Evolutionary conservation across 2,113 vertebrate genomes (phyloP), one percentile per base, ranked within the genome.

Genomic region (Scomber colias): DNA sequence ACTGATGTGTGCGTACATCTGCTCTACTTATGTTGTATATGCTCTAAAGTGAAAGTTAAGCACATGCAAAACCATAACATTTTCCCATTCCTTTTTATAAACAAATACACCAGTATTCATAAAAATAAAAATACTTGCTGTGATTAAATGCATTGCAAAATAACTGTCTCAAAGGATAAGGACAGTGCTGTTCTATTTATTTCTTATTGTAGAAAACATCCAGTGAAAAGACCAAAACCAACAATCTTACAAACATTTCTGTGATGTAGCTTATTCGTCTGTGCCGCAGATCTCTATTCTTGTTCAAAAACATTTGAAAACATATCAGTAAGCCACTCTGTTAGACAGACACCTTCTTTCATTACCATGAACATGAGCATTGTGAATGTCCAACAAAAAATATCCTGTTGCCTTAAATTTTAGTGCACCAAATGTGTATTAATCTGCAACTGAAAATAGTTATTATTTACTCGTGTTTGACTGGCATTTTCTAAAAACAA

Each of bases 61-160:
- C n/a, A n/a, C 13, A 30, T 53, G 53, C 17, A 46, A 63, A 69
- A 69, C 14, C 35, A 40, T 40, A 40, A 40, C 7, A 40, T 9
- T 40, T 7, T 40, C 35, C 35, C 2, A 40, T 40, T 40, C 35
- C 55, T 63, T 8, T 70, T 60, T 19, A 61, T 31, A 62, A 30
- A 62, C 50, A 68, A 44, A 55, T 31, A 54, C 19, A 45, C 16
- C n/a, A 61, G 11, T 62, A 64, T 45, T 17, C 45, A 74, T 17
- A 40, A 49, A 48, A 57, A 62, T 31, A 19, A 55, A 79, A 17
- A n/a, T 12, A 21, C 8, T 13, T 7, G 9, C 35, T 46, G 0
- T 11, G 16, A 63, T 35, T 10, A 60, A 73, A n/a, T 24, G 5
- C 15, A 40, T 17, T 31, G 3, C 30, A 53, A 40, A 16, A 1